These are phyloP conservation scores for Pleuronectes platessa DNA, from an alignment of 2,113 vertebrate genomes.

Conservation along the genomic window DNA sequence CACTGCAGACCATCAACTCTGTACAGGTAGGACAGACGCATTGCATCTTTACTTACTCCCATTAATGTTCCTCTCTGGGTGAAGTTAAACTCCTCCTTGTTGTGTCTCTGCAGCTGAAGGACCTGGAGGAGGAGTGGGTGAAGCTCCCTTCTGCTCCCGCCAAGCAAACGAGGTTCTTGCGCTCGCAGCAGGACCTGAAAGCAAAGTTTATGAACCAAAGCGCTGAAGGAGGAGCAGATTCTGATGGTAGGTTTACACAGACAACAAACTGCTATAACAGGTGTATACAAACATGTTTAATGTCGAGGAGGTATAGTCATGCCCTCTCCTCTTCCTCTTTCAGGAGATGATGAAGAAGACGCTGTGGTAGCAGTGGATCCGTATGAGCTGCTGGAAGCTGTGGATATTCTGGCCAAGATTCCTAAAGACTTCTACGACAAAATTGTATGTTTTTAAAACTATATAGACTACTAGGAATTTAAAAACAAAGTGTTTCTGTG, in stretches of 20 bases:
- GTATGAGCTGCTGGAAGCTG: constrained; percentile 94
- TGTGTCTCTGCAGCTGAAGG: constrained; percentile 88
- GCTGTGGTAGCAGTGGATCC: constrained; percentile 88
- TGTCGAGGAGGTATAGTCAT: background rate
- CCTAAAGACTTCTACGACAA: constrained; percentile 99
- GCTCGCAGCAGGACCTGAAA: constrained; percentile 97
- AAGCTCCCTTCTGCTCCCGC: constrained; percentile 89
- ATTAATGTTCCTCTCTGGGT: background rate
- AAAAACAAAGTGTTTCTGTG: no score
- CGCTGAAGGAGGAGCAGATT: constrained; percentile 87
- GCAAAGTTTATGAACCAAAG: constrained; percentile 96
- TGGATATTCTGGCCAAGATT: constrained; percentile 95
- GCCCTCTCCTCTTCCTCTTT: background rate
- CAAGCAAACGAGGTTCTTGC: constrained; percentile 91
- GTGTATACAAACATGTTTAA: background rate
- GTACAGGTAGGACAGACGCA: constrained; percentile 86
- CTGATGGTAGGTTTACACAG: constrained; percentile 81
- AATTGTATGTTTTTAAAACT: constrained; percentile 86
- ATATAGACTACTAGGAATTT: background rate
- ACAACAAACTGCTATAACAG: background rate
- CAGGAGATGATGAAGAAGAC: constrained; percentile 88
- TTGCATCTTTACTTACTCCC: background rate
- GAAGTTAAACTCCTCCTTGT: background rate
- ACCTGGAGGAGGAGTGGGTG: constrained; percentile 97
- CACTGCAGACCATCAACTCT: constrained; percentile 94